Percentiles rank a stretch among this genome's conserved stretches.
Conservation (phyloP, 1,140 invertebrate species). For the Eupeodes corollae region DNA sequence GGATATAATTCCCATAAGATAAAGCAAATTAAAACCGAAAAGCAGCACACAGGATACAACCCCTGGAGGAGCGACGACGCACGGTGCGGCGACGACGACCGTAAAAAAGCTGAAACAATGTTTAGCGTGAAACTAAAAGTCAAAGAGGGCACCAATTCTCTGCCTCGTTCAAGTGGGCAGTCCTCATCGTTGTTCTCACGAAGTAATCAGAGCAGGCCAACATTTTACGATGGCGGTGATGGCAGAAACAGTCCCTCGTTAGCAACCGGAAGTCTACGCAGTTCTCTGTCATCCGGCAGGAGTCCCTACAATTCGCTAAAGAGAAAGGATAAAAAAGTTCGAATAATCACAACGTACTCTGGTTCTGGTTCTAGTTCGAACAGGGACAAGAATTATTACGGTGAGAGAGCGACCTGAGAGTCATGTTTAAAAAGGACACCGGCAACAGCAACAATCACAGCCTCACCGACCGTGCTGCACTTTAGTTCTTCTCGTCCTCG, state of each 20-base stretch:
- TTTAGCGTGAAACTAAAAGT: slow-evolving; percentile 38
- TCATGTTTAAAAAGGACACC: no score
- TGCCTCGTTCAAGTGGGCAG: slow-evolving; percentile 23
- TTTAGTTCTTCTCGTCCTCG: no score
- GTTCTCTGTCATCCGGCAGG: slow-evolving; percentile 29
- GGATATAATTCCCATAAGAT: slow-evolving; percentile 16
- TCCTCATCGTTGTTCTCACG: not conserved
- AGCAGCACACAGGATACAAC: not conserved
- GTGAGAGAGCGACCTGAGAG: slow-evolving; percentile 13
- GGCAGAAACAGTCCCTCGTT: slow-evolving; percentile 25
- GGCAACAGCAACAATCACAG: no score
- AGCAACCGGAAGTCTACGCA: slow-evolving; percentile 27
- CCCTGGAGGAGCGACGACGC: no score
- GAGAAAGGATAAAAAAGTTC: slow-evolving; percentile 29
- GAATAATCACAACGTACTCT: slow-evolving; percentile 25
- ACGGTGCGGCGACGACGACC: no score
- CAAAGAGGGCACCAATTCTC: slow-evolving; percentile 34
- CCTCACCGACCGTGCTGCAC: no score
- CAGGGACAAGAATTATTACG: slow-evolving; percentile 21
- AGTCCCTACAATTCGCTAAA: slow-evolving; percentile 25
- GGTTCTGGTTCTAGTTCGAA: not conserved
- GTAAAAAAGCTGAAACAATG: slow-evolving; percentile 21
- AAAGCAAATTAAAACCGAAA: slow-evolving; percentile 18
- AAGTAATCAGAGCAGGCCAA: slow-evolving; percentile 3
- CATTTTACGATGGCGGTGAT: slow-evolving; percentile 8